Evolutionary conservation across 2,888 invertebrate genomes (phyloP), one percentile per base, ranked within the genome.

Genomic region (Hybos culiciformis): DNA sequence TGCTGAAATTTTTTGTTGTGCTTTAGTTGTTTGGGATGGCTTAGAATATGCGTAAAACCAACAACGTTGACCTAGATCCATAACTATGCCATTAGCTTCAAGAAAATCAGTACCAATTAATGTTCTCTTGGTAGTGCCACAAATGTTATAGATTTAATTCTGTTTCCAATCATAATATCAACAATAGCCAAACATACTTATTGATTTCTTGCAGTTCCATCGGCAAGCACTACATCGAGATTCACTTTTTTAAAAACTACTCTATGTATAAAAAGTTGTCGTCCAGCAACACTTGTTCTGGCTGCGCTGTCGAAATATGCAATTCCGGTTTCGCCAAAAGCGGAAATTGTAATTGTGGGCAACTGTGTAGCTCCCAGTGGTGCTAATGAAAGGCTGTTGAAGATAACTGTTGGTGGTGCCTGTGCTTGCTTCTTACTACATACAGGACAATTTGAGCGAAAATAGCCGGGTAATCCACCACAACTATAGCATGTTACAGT

Each of bases 241-340:
- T 39, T 15, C 4, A 34, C 32, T 11, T 19, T 33, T 6, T 11
- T 6, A 21, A 43, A 43, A 12, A 31, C 26, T 2, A 34, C 39
- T 18, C 43, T 34, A 12, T 41, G 33, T 17, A 38, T 12, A 5
- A 32, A 41, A 3, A 45, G 17, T 34, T 37, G 23, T 32, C 40
- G 40, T 19, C 44, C 44, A 9, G 18, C 39, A 19, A 44, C 41
- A 32, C 37, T 41, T 20, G 41, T 41, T 11, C n/a, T n/a, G n/a
- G n/a, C n/a, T n/a, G n/a, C n/a, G n/a, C n/a, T n/a, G n/a, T n/a
- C 41, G 12, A 36, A 18, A 4, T 36, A 40, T 3, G 37, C 37
- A 2, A 41, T 19, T 20, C 29, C 42, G 3, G 41, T 24, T 19
- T 42, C 37, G 7, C 41, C 41, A 37, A 36, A 29, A 6, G 26